A percentile compares a stretch with the other conserved stretches of the same genome.
Evolutionary conservation across 2,888 invertebrate genomes (phyloP).

Genomic region (Agrochola circellaris): DNA sequence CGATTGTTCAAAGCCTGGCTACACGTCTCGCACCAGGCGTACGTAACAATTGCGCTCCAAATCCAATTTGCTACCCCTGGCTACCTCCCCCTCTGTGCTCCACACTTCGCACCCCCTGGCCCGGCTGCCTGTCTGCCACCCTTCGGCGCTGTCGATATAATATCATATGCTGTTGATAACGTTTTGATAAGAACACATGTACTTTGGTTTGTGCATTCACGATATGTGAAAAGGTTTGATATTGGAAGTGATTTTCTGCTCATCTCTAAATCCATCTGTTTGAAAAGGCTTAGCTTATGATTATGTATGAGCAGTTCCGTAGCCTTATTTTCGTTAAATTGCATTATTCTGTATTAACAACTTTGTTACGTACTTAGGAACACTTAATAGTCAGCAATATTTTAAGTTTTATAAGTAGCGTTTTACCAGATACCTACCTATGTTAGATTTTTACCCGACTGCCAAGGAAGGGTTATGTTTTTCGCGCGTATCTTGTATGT

Average conservation of each 20-base stretch:
- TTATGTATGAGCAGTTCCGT: not conserved
- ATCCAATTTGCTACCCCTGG: conserved; percentile 66
- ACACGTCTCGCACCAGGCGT: conserved; percentile 38
- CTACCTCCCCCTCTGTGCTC: conserved; percentile 32
- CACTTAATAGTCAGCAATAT: not conserved
- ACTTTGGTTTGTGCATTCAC: not conserved
- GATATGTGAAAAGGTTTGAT: not conserved
- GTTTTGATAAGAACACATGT: conserved; percentile 31
- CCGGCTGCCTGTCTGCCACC: conserved; percentile 52
- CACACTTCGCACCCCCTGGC: conserved; percentile 12
- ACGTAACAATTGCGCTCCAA: conserved; percentile 60
- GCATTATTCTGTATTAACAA: not conserved
- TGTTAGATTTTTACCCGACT: not conserved
- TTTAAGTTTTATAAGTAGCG: not conserved
- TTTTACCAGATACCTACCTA: not conserved
- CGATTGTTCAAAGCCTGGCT: conserved; percentile 50
- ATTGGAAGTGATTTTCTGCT: not conserved
- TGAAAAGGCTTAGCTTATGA: not conserved
- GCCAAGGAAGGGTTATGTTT: no score
- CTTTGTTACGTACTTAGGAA: not conserved
- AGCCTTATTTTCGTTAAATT: not conserved
- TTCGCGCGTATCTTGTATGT: no score
- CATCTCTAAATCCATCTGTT: not conserved
- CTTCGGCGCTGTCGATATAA: conserved; percentile 31
- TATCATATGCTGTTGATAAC: conserved; percentile 48